These are phyloP conservation scores for Balanococcus diminutus DNA, from an alignment of 2,888 invertebrate genomes.

Conservation along the genomic window DNA sequence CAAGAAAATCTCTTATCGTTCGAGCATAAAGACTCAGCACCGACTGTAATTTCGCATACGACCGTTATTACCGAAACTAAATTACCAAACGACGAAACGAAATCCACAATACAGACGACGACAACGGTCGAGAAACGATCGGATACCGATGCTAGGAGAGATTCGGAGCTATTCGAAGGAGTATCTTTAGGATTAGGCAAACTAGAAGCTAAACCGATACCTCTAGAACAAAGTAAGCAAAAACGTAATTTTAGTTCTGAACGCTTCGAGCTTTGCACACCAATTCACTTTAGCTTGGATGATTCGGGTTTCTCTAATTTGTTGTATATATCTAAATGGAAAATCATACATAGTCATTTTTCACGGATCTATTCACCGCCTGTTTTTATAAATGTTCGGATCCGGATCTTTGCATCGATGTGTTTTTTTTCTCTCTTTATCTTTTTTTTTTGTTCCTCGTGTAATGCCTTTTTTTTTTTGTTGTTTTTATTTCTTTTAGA, in stretches of 20 bases:
- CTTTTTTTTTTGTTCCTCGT: background rate
- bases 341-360: background rate
- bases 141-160: conserved; percentile 60
- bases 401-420: background rate
- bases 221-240: conserved; percentile 55
- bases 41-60: conserved; percentile 5
- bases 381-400: background rate
- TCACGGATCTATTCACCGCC: background rate
- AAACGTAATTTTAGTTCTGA: background rate
- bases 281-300: conserved; percentile 30
- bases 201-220: conserved; percentile 53
- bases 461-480: conserved; percentile 40
- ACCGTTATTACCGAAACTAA: conserved; percentile 60
- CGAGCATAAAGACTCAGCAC: conserved; percentile 49
- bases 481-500: conserved; percentile 33
- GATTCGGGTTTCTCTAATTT: background rate
- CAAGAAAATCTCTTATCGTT: conserved; percentile 57
- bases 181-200: conserved; percentile 61
- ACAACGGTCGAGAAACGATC: conserved; percentile 56
- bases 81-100: conserved; percentile 59
- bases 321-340: background rate
- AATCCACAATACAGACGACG: conserved; percentile 59
- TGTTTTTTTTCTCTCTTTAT: background rate
- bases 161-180: conserved; percentile 63
- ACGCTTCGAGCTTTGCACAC: conserved; percentile 27